These are phyloP conservation scores for Micrasema longulum DNA, from an alignment of 1,140 invertebrate genomes.

Conservation along the genomic window DNA sequence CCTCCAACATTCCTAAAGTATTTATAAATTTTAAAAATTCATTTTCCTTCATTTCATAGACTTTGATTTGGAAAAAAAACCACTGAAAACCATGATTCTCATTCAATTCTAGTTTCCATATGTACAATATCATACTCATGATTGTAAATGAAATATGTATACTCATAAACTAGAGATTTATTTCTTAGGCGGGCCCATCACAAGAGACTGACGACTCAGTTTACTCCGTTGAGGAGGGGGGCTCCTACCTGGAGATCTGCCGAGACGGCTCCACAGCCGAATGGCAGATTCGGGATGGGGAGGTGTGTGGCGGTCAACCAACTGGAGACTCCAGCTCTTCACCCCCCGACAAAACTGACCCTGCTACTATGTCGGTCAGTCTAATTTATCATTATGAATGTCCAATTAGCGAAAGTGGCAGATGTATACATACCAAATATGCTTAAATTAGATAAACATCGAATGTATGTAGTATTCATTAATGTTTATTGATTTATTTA, in stretches of 20 bases:
- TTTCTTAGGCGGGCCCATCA: not conserved
- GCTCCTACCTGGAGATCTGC: constrained; percentile 66
- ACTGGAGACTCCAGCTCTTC: constrained; percentile 58
- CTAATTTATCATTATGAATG: not conserved
- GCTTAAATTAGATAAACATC: too few species aligned
- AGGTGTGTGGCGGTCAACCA: constrained; percentile 59
- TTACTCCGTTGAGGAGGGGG: constrained; percentile 56
- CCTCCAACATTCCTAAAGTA: constrained; percentile 19
- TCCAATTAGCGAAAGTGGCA: too few species aligned
- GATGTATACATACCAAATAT: too few species aligned
- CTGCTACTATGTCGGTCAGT: constrained; percentile 45
- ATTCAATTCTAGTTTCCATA: too few species aligned
- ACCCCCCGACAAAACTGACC: constrained; percentile 55
- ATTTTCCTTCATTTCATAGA: not conserved
- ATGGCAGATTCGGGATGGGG: constrained; percentile 67
- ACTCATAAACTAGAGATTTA: not conserved
- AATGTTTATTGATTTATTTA: too few species aligned
- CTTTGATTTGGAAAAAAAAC: too few species aligned
- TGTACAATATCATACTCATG: not conserved
- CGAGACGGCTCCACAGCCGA: constrained; percentile 69
- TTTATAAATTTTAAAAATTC: not conserved
- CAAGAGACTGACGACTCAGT: constrained; percentile 1
- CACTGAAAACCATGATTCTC: too few species aligned
- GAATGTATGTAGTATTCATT: too few species aligned
- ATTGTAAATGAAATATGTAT: too few species aligned